Conservation (phyloP, 2,113 vertebrate genomes). For the Mesocricetus auratus region DNA sequence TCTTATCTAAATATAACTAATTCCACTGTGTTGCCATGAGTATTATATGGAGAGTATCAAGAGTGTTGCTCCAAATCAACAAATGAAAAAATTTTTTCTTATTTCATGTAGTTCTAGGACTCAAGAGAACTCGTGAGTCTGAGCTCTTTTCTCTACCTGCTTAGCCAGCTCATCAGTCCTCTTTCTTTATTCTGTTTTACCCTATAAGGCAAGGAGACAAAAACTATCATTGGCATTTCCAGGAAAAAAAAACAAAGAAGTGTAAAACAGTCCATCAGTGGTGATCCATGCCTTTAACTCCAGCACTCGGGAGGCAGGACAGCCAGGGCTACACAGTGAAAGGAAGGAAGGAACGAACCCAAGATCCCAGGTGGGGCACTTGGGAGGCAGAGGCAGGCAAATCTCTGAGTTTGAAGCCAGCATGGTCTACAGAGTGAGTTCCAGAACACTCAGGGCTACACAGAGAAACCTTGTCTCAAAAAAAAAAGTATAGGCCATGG, state of each 20-base stretch:
- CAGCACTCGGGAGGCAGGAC: not conserved
- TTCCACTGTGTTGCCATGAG: not conserved
- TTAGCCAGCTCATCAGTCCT: not conserved
- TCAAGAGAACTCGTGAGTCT: not conserved
- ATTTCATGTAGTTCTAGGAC: not conserved
- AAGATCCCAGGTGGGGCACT: not conserved
- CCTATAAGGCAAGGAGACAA: constrained; percentile 13
- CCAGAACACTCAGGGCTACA: not conserved
- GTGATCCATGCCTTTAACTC: not conserved
- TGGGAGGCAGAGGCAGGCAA: too few relatives aligned
- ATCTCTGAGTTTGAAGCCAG: too few relatives aligned
- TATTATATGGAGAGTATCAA: not conserved
- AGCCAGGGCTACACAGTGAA: not conserved
- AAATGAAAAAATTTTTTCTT: not conserved
- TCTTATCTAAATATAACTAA: constrained; percentile 28
- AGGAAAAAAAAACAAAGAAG: not conserved
- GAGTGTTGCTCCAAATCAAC: not conserved
- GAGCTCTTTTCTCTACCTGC: not conserved
- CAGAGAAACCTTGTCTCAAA: too few relatives aligned
- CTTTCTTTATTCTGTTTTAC: constrained; percentile 18
- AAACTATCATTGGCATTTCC: not conserved
- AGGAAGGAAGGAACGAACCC: too few relatives aligned
- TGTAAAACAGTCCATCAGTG: not conserved
- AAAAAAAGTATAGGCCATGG: not conserved
- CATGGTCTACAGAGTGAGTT: not conserved